Evolutionary conservation across 2,797 vertebrate species (phyloP), one percentile per base, ranked within the genome.

Genomic region (Austrolebias charrua): DNA sequence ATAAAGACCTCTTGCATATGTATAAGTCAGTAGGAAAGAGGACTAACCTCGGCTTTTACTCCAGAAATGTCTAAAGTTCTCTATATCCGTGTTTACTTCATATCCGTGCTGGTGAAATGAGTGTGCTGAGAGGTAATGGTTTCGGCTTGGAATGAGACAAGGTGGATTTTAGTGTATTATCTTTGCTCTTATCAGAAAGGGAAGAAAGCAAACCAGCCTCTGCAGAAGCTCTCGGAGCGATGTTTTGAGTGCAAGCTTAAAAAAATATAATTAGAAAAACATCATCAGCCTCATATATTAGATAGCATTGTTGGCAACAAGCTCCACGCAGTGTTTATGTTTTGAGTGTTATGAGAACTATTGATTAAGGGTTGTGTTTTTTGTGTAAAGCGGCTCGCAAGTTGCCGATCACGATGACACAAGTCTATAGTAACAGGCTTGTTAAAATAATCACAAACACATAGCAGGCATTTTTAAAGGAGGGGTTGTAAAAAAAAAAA

Each of bases 1-100:
- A 74, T 76, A 81, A 88, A 85, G 77, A 80, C 78, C 81, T 86
- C 28, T 60, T 91, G 75, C 86, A 93, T 92, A 92, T 92, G 86
- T 86, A 92, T 90, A 86, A 85, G 80, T 60, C 63, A 5, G 57
- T 86, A 76, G 86, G 63, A 86, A 89, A 88, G 73, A 24, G 24
- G 77, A 86, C 76, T 86, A 84, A 91, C 85, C 89, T 89, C 88
- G 77, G 82, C 70, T 86, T 88, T 88, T 83, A 78, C 80, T 76
- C 82, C 75, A 47, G 69, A 56, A 80, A 64, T 73, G 88, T 72
- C 55, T 56, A 71, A 79, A 74, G 75, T 73, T 71, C 68, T 74
- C 75, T 62, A 66, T 63, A 79, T 67, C 55, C 82, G 55, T 43
- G 62, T 20, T 45, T 61, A 59, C 69, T 73, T 78, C 53, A 59